Evolutionary conservation across 2,113 vertebrate species (phyloP).

Genomic region (Malurus melanocephalus): DNA sequence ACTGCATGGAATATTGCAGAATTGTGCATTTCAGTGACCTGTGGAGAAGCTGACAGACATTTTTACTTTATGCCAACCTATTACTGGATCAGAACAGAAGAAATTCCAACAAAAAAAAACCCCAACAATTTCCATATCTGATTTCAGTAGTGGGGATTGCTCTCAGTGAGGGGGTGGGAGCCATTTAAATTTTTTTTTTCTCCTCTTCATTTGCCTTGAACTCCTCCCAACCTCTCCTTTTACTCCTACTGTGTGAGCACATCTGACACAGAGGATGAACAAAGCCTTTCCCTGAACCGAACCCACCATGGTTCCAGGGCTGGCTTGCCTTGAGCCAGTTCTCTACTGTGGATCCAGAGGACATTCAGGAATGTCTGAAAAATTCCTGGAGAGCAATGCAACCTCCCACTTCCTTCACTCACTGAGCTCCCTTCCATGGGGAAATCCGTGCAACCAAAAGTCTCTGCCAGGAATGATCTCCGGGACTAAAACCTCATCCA

Average conservation of each 20-base stretch:
- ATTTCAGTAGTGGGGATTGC: background rate
- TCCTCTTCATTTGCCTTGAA: background rate
- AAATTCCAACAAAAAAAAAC: background rate
- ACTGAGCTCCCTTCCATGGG: background rate
- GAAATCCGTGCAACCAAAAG: background rate
- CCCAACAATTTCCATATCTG: background rate
- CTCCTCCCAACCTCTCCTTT: background rate
- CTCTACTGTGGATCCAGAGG: background rate
- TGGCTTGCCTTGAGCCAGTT: background rate
- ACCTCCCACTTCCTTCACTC: background rate
- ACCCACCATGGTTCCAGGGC: no score
- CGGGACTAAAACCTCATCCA: background rate
- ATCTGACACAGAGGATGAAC: fast-evolving
- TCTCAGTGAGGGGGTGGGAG: fast-evolving
- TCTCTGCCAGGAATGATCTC: background rate
- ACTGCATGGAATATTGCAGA: background rate
- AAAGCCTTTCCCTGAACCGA: background rate
- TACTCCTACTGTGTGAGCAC: background rate
- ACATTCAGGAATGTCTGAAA: background rate
- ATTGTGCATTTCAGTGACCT: background rate
- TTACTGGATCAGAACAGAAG: background rate
- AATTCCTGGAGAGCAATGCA: background rate
- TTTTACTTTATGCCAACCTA: background rate
- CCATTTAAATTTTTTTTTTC: background rate
- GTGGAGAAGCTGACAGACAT: background rate